Base-by-base conservation (phyloP, 2,797 vertebrate genomes). In the Ambastaia sidthimunki region DNA sequence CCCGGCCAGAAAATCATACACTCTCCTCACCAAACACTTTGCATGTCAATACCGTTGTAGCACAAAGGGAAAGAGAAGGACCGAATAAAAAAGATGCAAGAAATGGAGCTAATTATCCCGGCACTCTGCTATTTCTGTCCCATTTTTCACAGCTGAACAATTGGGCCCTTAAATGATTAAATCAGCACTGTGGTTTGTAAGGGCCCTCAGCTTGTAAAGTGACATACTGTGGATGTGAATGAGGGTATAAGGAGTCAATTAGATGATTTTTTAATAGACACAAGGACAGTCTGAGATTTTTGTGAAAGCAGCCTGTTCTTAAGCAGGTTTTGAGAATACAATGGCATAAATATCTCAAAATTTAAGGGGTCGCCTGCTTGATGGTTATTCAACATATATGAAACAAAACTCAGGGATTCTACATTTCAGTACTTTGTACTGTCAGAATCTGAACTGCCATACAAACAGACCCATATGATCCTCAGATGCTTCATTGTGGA, bases 11-110 rank as follows among this genome's bases (percentile, higher is more conserved):
- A 90, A 93, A 92, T 85, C 87, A 92, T 91, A 91, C 91, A 92
- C 90, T 92, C 92, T 91, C 87, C 87, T 89, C 91, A 86, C 78
- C 82, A 83, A 85, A 78, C 89, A 87, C 92, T 94, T 95, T 95
- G 94, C 94, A 94, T 94, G 92, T 94, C 92, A 93, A 92, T 92
- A 89, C 87, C 71, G 83, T 74, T 54, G 75, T 12, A 44, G 60
- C 77, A 86, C 85, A 86, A 85, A 81, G 78, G 80, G 82, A 85
- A 67, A 18, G 7, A 84, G 34, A 74, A 48, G 65, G 65, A 80
- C 71, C 74, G 69, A 81, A 87, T 89, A 90, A 91, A 90, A 91
- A 91, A 87, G 87, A 88, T 93, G 93, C 91, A 91, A 89, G 86
- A 88, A 93, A 88, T 90, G 87, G 82, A 89, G 89, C 90, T 93